Conservation (phyloP, 2,113 vertebrate species). For the Crypturellus undulatus region DNA sequence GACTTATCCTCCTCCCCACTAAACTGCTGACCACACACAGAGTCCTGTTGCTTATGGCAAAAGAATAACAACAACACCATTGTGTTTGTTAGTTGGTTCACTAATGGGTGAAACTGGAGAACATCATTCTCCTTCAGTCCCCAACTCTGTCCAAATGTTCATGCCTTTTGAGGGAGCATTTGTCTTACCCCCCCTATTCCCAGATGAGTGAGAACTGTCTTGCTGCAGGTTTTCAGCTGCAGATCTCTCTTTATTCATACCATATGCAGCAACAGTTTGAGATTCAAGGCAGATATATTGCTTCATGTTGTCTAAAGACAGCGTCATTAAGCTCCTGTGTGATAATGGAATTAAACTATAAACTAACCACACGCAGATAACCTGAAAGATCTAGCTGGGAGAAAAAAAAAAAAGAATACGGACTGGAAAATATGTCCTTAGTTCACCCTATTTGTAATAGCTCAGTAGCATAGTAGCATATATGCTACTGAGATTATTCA, state of each 20-base stretch:
- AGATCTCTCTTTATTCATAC: slow-evolving; percentile 83
- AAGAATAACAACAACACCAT: slow-evolving; percentile 99
- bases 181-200: slow-evolving; percentile 90
- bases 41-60: slow-evolving; percentile 99
- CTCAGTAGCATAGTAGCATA: neutral
- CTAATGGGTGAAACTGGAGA: slow-evolving; percentile 99
- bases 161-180: slow-evolving; percentile 94
- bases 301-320: slow-evolving; percentile 77
- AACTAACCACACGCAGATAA: slow-evolving; percentile 72
- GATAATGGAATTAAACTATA: slow-evolving; percentile 76
- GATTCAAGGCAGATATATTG: slow-evolving; percentile 78
- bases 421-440: slow-evolving; percentile 66
- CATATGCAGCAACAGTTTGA: slow-evolving; percentile 81
- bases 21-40: slow-evolving; percentile 99
- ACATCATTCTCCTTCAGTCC: slow-evolving; percentile 97
- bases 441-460: slow-evolving; percentile 47
- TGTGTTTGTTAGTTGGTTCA: slow-evolving; percentile 99
- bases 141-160: slow-evolving; percentile 95
- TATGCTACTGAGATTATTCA: slow-evolving; percentile 8
- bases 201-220: slow-evolving; percentile 91
- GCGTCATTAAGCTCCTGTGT: slow-evolving; percentile 78
- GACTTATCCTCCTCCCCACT: slow-evolving; percentile 98
- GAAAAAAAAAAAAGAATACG: neutral
- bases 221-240: slow-evolving; percentile 86
- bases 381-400: slow-evolving; percentile 44